phyloP scores from a whole-genome alignment of 2,888 invertebrate genomes.

The Rhimphoctona megacephalus region DNA sequence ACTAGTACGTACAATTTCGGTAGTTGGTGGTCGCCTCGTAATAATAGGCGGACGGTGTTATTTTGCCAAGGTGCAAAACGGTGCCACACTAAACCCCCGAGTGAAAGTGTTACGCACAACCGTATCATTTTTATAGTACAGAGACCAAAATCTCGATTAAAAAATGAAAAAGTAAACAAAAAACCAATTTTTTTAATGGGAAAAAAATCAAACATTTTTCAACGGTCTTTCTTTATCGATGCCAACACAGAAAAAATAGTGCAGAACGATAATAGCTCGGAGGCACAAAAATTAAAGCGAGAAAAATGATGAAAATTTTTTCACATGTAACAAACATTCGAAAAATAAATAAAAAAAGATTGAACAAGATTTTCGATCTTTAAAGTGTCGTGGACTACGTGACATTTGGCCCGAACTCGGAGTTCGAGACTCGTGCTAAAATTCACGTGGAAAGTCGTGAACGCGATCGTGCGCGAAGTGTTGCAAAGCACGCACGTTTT shows the following conservation, averaged over 20 bases:
- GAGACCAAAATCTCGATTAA: background rate
- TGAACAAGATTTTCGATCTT: background rate
- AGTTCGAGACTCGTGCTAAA: background rate
- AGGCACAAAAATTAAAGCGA: background rate
- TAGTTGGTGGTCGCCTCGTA: background rate
- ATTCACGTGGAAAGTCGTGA: conserved; percentile 59
- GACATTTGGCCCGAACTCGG: background rate
- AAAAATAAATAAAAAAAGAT: background rate
- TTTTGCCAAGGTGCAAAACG: conserved; percentile 62
- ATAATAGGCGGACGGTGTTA: conserved; percentile 5
- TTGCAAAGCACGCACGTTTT: conserved; percentile 67
- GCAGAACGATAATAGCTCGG: background rate
- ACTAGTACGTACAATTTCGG: background rate
- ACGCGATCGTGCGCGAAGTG: conserved; percentile 65
- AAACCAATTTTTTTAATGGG: background rate
- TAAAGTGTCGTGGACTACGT: conserved; percentile 23
- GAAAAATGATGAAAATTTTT: background rate
- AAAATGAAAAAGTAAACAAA: conserved; percentile 21
- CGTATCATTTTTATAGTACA: background rate
- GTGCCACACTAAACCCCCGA: conserved; percentile 51
- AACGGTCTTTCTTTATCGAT: background rate
- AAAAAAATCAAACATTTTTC: conserved; percentile 18
- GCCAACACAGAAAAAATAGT: conserved; percentile 9
- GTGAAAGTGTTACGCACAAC: conserved; percentile 60
- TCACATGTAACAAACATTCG: background rate